Conservation (phyloP, 2,797 vertebrate genomes). For the Gallinago nigripennis region DNA sequence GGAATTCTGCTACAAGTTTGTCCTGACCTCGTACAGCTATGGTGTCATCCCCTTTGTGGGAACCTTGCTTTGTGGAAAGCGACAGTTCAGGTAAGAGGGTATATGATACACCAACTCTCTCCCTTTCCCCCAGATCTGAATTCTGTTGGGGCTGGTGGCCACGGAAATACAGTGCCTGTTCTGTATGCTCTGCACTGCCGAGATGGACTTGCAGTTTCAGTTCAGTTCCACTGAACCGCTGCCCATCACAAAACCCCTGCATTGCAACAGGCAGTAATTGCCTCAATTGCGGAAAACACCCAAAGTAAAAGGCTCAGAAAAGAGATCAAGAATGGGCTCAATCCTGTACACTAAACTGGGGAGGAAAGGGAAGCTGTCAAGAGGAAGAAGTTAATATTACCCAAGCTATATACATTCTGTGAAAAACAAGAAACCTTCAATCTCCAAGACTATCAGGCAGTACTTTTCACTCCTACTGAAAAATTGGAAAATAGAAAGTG, state of each 20-base stretch:
- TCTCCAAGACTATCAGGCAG: background rate
- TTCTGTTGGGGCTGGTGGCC: background rate
- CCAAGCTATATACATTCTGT: background rate
- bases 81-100: background rate
- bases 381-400: slow-evolving; percentile 2
- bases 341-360: background rate
- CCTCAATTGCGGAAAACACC: background rate
- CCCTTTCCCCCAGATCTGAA: background rate
- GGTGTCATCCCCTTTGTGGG: background rate
- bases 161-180: background rate
- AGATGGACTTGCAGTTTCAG: background rate
- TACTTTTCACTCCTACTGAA: slow-evolving; percentile 21
- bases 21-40: background rate
- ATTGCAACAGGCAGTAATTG: slow-evolving; percentile 9
- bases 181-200: background rate
- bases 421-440: slow-evolving; percentile 21
- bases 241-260: background rate
- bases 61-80: background rate
- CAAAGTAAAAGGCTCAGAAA: background rate
- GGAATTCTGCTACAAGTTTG: background rate
- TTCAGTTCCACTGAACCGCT: background rate
- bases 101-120: background rate
- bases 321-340: slow-evolving; percentile 5
- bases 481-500: slow-evolving; percentile 4
- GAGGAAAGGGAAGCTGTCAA: background rate